Conservation (phyloP, 2,797 vertebrate species). For the Rhynchotus rufescens region DNA sequence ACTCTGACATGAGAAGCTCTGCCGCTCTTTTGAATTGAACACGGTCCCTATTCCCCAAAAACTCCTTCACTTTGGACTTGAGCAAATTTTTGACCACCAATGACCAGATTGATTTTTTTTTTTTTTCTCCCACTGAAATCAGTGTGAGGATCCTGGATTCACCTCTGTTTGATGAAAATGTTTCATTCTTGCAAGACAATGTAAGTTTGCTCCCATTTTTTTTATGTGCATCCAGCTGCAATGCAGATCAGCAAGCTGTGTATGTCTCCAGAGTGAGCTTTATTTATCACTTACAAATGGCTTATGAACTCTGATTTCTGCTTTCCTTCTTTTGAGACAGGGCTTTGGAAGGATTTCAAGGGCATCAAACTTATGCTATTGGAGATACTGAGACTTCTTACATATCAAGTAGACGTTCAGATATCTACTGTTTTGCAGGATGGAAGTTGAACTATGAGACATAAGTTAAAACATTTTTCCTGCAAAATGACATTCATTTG, state of each 20-base stretch:
- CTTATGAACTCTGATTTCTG: background rate
- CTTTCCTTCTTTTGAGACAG: background rate
- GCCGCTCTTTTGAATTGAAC: background rate
- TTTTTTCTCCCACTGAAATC: background rate
- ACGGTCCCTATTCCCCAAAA: rapidly evolving
- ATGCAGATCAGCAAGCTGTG: rapidly evolving
- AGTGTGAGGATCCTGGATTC: background rate
- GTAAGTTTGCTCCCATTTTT: rapidly evolving
- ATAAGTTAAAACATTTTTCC: background rate
- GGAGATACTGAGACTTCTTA: background rate
- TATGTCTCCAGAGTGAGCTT: background rate
- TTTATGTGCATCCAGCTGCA: background rate
- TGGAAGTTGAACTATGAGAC: background rate
- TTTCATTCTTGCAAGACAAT: background rate
- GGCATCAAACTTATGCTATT: background rate
- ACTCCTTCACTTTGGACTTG: background rate
- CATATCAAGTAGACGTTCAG: background rate
- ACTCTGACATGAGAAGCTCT: background rate
- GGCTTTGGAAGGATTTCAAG: background rate
- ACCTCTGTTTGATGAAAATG: rapidly evolving
- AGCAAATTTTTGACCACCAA: background rate
- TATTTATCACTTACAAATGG: background rate
- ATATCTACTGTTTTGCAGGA: background rate
- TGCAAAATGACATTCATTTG: background rate
- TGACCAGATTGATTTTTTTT: background rate